Conservation (phyloP, 2,797 vertebrate species). For the Malurus leucopterus region DNA sequence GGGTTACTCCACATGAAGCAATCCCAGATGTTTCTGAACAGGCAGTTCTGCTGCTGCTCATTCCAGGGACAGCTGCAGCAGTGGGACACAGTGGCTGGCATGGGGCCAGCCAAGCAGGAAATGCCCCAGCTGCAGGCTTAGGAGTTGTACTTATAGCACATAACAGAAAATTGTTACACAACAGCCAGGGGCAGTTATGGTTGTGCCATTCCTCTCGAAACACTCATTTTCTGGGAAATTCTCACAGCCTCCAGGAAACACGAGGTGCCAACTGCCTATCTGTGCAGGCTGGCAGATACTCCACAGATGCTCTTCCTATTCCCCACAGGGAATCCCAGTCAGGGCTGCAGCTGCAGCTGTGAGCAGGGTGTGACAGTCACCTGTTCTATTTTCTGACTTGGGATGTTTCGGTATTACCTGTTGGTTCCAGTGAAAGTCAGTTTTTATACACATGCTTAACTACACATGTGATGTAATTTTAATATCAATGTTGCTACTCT, state of each 20-base stretch:
- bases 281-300: background rate
- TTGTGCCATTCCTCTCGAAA: background rate
- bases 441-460: background rate
- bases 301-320: background rate
- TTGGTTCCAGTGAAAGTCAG: background rate
- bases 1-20: background rate
- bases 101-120: background rate
- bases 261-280: background rate
- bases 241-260: background rate
- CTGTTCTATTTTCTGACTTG: accelerated
- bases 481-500: background rate
- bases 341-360: background rate
- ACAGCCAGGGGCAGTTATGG: background rate
- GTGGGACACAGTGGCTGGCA: accelerated
- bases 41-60: background rate
- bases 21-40: too few species aligned
- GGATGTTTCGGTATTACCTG: background rate
- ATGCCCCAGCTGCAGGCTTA: background rate
- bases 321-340: background rate
- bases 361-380: background rate
- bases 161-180: background rate
- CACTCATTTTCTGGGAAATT: background rate
- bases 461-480: background rate
- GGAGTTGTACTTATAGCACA: accelerated
- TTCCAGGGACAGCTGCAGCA: background rate